A percentile compares a stretch with the other conserved stretches of the same genome.
Evolutionary conservation across 2,113 vertebrate species (phyloP).

Genomic region (Copsychus sechellarum): DNA sequence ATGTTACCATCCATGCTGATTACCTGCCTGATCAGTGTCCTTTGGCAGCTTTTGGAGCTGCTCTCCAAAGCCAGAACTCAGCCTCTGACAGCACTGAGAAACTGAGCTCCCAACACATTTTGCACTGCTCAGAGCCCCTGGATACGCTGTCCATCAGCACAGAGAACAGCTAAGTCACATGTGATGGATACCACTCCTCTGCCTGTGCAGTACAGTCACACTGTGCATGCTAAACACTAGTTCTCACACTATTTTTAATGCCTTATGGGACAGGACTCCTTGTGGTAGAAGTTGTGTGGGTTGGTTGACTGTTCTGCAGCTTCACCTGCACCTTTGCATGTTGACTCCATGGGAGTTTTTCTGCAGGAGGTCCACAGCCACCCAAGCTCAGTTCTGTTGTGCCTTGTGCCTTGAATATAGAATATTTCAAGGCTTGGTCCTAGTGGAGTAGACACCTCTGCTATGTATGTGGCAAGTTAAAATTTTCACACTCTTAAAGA

Average conservation of each 20-base stretch:
- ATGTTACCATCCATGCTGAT: accelerated
- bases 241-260: not conserved
- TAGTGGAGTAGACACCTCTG: not conserved
- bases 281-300: not conserved
- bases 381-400: not conserved
- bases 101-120: not conserved
- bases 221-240: not conserved
- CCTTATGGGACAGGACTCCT: not conserved
- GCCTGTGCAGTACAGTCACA: not conserved
- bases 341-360: not conserved
- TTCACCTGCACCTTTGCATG: not conserved
- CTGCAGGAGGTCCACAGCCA: not conserved
- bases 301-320: not conserved
- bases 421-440: not conserved
- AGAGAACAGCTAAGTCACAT: accelerated
- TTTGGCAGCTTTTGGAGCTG: not conserved
- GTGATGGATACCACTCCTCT: not conserved
- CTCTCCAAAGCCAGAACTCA: not conserved
- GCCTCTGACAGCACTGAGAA: not conserved
- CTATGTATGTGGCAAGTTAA: not conserved
- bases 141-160: accelerated
- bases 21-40: accelerated
- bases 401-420: not conserved
- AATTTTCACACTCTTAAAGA: not conserved
- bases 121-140: not conserved